Evolutionary conservation across 2,113 vertebrate genomes (phyloP).

Genomic region (Microtus oregoni): DNA sequence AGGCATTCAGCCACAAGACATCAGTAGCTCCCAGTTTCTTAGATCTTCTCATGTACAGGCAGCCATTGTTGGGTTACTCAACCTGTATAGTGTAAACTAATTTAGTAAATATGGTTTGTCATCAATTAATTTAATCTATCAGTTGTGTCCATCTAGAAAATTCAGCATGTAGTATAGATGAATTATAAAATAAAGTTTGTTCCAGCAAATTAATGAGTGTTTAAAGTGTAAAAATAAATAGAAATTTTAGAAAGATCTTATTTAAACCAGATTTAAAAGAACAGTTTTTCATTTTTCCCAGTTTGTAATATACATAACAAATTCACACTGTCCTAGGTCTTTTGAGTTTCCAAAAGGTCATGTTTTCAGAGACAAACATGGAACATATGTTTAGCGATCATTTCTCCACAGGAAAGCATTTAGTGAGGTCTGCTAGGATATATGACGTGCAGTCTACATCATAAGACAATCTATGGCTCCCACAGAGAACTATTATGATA

Average conservation of each 20-base stretch:
- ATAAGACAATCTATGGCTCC: neutral
- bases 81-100: neutral
- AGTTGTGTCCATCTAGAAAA: neutral
- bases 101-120: neutral
- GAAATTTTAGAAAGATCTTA: neutral
- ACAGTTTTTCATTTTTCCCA: neutral
- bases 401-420: neutral
- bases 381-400: neutral
- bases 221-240: neutral
- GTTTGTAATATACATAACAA: neutral
- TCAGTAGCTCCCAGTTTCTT: neutral
- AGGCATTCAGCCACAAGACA: neutral
- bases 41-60: neutral
- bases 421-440: neutral
- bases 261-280: neutral
- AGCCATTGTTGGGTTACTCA: neutral
- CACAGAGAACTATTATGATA: neutral
- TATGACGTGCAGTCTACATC: neutral
- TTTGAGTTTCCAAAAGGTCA: neutral
- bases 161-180: neutral
- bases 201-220: neutral
- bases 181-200: neutral
- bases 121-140: neutral
- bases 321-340: neutral
- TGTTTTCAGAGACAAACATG: neutral